A percentile compares a stretch with the other conserved stretches of the same genome.
phyloP scores from a whole-genome alignment of 1,140 invertebrate species.

The Hestina assimilis region DNA sequence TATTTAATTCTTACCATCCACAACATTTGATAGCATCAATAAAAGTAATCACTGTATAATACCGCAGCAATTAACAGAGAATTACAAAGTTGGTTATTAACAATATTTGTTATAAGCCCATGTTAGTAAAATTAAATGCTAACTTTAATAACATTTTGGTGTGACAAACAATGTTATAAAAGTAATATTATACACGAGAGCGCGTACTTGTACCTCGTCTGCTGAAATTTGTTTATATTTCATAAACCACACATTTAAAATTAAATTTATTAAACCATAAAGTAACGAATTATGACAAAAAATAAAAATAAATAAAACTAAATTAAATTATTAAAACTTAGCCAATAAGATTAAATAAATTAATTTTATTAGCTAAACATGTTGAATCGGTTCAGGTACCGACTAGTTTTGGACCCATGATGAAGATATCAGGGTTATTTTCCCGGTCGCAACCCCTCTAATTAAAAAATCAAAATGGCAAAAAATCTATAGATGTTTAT shows the following conservation, averaged over 20 bases:
- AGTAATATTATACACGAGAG: constrained; percentile 11
- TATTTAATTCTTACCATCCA: constrained; percentile 26
- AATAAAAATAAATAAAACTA: no score
- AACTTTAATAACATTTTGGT: constrained; percentile 39
- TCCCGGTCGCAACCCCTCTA: no score
- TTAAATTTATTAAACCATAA: not conserved
- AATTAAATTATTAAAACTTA: no score
- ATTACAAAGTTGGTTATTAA: constrained; percentile 51
- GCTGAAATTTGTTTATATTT: not conserved
- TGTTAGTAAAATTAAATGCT: constrained; percentile 42
- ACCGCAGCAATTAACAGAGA: constrained; percentile 45
- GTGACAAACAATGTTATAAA: constrained; percentile 22
- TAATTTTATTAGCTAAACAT: no score
- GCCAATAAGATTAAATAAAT: no score
- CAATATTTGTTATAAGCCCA: constrained; percentile 46
- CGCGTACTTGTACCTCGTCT: not conserved
- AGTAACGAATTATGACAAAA: no score
- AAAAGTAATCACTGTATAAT: constrained; percentile 58
- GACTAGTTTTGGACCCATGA: no score
- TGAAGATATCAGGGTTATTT: no score
- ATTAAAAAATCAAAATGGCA: no score
- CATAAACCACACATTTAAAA: not conserved
- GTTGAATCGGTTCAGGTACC: no score
- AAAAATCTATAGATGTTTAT: no score
- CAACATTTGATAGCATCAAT: constrained; percentile 51